Evolutionary conservation across 2,888 invertebrate species (phyloP).

Genomic region (Megastigmus dorsalis): DNA sequence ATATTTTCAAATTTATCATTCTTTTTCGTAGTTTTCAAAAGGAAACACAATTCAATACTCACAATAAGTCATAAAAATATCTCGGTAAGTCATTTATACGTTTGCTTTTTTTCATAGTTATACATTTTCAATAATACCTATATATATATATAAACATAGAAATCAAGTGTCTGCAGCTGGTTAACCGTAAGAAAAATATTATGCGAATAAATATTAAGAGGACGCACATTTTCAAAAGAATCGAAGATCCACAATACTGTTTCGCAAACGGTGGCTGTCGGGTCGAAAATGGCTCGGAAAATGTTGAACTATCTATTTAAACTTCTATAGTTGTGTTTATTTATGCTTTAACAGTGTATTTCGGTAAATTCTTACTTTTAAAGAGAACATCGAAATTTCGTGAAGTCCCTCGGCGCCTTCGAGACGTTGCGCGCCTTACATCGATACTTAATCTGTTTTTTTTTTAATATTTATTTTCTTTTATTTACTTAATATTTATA

Average conservation of each 20-base stretch:
- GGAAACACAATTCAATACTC: neutral
- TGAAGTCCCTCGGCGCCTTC: conserved; percentile 25
- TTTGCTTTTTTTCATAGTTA: neutral
- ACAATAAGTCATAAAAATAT: neutral
- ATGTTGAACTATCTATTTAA: conserved; percentile 51
- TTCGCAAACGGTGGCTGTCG: conserved; percentile 34
- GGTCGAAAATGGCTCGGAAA: conserved; percentile 53
- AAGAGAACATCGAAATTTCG: conserved; percentile 47
- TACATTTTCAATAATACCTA: neutral
- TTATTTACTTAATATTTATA: conserved; percentile 40
- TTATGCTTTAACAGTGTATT: conserved; percentile 53
- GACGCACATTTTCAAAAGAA: neutral
- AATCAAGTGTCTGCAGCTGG: too few relatives aligned
- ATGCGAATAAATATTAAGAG: neutral
- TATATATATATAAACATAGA: too few relatives aligned
- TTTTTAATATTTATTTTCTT: conserved; percentile 22
- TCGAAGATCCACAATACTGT: neutral
- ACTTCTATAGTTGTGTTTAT: conserved; percentile 53
- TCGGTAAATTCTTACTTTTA: conserved; percentile 52
- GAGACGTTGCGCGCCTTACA: neutral
- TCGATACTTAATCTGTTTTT: conserved; percentile 31
- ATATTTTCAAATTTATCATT: neutral
- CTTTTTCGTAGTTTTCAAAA: neutral
- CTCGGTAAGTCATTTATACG: neutral
- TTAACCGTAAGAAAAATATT: too few relatives aligned